Evolutionary conservation across 2,888 invertebrate species (phyloP).

Genomic region (Ophion ellenae): DNA sequence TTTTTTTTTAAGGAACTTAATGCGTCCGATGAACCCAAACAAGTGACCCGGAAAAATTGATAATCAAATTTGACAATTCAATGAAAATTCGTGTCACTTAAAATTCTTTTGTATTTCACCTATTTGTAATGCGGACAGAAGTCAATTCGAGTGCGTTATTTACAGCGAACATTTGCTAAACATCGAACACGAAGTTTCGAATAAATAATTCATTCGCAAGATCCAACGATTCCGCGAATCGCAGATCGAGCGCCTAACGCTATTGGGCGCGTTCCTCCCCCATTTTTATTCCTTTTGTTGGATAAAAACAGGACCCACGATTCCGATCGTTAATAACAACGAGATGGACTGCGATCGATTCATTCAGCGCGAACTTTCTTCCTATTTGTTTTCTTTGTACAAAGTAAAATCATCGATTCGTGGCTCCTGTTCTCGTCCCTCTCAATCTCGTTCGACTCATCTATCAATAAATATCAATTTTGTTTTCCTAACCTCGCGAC

Average conservation of each 20-base stretch:
- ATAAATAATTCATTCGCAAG: constrained; percentile 62
- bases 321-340: neutral
- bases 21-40: neutral
- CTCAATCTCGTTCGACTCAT: constrained; percentile 10
- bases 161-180: constrained; percentile 29
- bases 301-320: constrained; percentile 29
- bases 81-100: neutral
- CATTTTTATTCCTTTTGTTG: constrained; percentile 8
- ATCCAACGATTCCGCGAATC: constrained; percentile 14
- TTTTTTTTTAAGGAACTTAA: neutral
- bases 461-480: constrained; percentile 44
- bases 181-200: constrained; percentile 30
- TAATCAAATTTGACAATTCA: neutral
- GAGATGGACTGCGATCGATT: neutral
- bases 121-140: constrained; percentile 17
- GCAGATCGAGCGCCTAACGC: constrained; percentile 27
- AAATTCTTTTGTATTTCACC: constrained; percentile 8
- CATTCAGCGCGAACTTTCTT: neutral
- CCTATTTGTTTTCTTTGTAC: neutral
- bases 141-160: constrained; percentile 17
- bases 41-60: neutral
- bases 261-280: constrained; percentile 8
- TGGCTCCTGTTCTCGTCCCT: constrained; percentile 1
- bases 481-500: constrained; percentile 43
- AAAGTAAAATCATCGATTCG: neutral